These are phyloP conservation scores for Hydrotaea cyrtoneurina DNA, from an alignment of 2,888 invertebrate species.

Conservation along the genomic window DNA sequence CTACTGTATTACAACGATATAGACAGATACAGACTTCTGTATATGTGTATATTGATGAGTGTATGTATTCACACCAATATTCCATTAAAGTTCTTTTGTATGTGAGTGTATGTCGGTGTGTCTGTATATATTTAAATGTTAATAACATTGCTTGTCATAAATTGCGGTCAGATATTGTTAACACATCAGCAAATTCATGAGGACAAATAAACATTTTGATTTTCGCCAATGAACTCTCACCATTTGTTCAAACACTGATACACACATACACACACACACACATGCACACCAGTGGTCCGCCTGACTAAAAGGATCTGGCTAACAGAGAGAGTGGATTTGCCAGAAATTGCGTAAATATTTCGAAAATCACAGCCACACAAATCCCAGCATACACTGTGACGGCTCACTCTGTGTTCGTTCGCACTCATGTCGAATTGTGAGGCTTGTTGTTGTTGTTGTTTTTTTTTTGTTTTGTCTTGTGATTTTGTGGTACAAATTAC, in stretches of 20 bases:
- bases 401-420: too few relatives aligned
- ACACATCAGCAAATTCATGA: conserved; percentile 28
- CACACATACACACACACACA: background rate
- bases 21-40: too few relatives aligned
- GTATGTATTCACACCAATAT: too few relatives aligned
- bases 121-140: conserved; percentile 17
- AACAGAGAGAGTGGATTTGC: background rate
- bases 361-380: background rate
- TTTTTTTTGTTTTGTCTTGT: background rate
- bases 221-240: conserved; percentile 1
- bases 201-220: conserved; percentile 26
- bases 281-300: background rate
- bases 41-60: too few relatives aligned
- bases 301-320: background rate
- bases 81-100: too few relatives aligned
- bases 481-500: background rate
- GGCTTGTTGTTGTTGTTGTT: too few relatives aligned
- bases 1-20: too few relatives aligned
- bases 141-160: conserved; percentile 33
- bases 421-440: too few relatives aligned
- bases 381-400: background rate
- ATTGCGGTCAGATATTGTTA: conserved; percentile 41
- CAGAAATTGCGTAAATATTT: background rate
- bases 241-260: conserved; percentile 1
- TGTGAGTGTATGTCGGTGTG: background rate